Evolutionary conservation across 2,888 invertebrate species (phyloP), one percentile per base, ranked within the genome.

Genomic region (Phania funesta): DNA sequence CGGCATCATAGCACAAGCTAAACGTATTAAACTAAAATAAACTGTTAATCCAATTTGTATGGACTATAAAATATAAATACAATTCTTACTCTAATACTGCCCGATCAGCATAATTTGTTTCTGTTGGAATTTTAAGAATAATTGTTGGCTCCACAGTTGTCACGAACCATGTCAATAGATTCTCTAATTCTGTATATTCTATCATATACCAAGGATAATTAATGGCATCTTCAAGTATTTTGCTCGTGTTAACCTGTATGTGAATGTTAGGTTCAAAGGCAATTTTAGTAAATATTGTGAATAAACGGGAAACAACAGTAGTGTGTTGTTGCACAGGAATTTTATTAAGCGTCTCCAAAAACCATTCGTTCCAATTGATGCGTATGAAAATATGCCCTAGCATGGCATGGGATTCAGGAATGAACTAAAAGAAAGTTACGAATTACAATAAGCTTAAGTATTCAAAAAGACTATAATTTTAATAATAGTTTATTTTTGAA

Each of bases 161-260:
- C 8, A 95, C 93, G 85, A 95, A 94, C 95, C 95, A 95, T 88
- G 94, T 94, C 85, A 95, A 92, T 38, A 95, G 92, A 73, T 93
- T 92, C 86, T 95, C 94, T 85, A 94, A 93, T 35, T 93, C 92
- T 22, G 90, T 87, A 13, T 93, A 92, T 78, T 94, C 94, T 3
- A 95, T 90, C 44, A 93, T 88, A 80, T 93, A 91, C 95, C 95
- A 95, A 1, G 94, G 92, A 88, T 94, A 94, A 75, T 91, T 91
- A 77, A 93, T 93, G 2, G 94, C 93, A 83, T 94, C 93, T 44
- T 92, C 91, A 24, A 95, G 90, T 52, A 94, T 88, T 65, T 87
- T 88, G 68, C 88, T 87, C 8, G 89, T 89, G 71, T 88, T 88
- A 8, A 86, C 85, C 62, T 90, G 93, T 90, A 95, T 93, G 85